Percentiles rank a stretch among this genome's conserved stretches.
Conservation (phyloP, 2,888 invertebrate species). For the Cyaniris semiargus region DNA sequence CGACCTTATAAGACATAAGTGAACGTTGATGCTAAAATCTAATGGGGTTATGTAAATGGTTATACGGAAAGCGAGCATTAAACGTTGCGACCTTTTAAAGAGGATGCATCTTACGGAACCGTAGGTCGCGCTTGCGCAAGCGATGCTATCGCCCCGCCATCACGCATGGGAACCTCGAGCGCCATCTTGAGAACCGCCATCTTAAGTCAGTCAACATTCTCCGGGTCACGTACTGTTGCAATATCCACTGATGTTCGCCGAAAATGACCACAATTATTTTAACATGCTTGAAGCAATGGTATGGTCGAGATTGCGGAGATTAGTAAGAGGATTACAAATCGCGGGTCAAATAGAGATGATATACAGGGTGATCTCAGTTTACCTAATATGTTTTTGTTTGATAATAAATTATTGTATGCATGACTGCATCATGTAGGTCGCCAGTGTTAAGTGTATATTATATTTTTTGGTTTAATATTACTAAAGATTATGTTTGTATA, state of each 20-base stretch:
- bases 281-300: constrained; percentile 27
- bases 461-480: too few relatives aligned
- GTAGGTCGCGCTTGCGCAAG: constrained; percentile 45
- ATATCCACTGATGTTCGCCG: constrained; percentile 34
- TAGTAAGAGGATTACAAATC: constrained; percentile 15
- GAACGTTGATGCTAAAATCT: background rate
- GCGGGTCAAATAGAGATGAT: constrained; percentile 9
- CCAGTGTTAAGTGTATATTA: too few relatives aligned
- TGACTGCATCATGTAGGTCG: too few relatives aligned
- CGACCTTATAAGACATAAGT: constrained; percentile 1
- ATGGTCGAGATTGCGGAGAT: background rate
- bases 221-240: constrained; percentile 45
- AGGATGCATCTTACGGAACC: constrained; percentile 63
- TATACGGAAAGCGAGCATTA: constrained; percentile 30
- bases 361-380: background rate
- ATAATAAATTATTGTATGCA: background rate
- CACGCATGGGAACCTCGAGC: constrained; percentile 52
- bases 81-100: constrained; percentile 63
- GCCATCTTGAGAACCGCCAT: constrained; percentile 45
- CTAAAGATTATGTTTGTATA: too few relatives aligned
- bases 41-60: constrained; percentile 31
- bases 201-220: constrained; percentile 45
- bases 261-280: constrained; percentile 40
- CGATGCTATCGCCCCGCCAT: constrained; percentile 60
- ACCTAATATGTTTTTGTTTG: background rate